These are phyloP conservation scores for Mustela nigripes DNA, from an alignment of 2,113 vertebrate genomes.

Conservation along the genomic window DNA sequence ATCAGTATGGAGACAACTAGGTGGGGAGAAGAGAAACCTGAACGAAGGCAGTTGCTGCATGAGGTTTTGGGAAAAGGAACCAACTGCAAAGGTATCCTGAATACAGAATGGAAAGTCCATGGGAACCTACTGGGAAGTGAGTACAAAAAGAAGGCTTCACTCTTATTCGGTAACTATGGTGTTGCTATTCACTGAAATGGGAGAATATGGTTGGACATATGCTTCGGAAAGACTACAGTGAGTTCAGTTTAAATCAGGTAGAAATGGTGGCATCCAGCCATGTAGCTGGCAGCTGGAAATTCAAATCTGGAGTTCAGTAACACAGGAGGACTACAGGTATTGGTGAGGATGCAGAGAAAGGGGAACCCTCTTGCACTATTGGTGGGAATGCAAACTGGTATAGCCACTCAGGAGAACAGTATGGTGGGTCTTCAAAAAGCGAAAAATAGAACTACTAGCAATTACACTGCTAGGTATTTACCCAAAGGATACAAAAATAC, in stretches of 20 bases:
- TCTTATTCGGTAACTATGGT: neutral
- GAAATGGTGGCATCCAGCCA: neutral
- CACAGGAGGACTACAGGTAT: neutral
- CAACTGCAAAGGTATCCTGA: neutral
- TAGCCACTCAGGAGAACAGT: neutral
- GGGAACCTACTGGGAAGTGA: neutral
- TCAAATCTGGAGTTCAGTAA: conserved; percentile 23
- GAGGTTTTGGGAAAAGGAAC: neutral
- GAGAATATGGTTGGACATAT: neutral
- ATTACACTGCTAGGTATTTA: neutral
- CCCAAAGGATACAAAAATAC: neutral
- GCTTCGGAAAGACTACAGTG: neutral
- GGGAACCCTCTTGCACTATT: neutral
- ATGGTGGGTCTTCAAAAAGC: neutral
- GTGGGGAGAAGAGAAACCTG: neutral
- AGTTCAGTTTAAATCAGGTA: neutral
- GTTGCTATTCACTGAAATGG: neutral
- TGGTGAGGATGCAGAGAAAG: neutral
- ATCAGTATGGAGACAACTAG: neutral
- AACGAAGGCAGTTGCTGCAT: neutral
- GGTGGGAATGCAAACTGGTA: neutral
- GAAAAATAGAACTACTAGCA: neutral
- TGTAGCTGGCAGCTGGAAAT: neutral
- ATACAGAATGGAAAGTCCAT: neutral
- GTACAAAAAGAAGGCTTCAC: neutral